Percentiles rank a stretch among this genome's conserved stretches.
These are phyloP conservation scores for Tamias sibiricus DNA, from an alignment of 2,113 vertebrate species.

Conservation along the genomic window DNA sequence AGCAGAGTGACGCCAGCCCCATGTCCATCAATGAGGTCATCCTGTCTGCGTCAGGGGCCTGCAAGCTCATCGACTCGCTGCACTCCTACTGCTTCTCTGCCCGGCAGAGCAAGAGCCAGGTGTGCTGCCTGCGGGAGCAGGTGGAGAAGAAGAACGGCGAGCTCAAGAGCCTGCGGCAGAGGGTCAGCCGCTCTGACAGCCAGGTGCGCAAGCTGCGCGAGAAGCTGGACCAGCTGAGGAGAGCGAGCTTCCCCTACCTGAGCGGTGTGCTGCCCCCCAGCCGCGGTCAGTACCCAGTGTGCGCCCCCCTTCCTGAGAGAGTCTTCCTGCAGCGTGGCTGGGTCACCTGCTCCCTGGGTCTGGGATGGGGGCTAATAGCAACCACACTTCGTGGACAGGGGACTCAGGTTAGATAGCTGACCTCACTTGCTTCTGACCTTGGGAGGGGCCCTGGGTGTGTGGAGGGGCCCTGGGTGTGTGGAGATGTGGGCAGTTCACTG, in stretches of 20 bases:
- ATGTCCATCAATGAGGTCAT: conserved; percentile 91
- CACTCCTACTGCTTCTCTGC: conserved; percentile 91
- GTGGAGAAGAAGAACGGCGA: conserved; percentile 87
- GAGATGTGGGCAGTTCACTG: too few relatives aligned
- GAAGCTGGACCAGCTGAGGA: conserved; percentile 87
- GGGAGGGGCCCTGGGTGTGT: neutral
- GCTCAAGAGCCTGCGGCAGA: conserved; percentile 85
- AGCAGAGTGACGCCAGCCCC: conserved; percentile 86
- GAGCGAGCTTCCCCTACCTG: conserved; percentile 83
- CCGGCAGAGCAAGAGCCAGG: conserved; percentile 87
- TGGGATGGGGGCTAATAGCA: accelerated
- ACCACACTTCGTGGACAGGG: accelerated
- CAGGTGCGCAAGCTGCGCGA: conserved; percentile 88
- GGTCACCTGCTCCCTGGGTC: accelerated
- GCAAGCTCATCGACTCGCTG: conserved; percentile 88
- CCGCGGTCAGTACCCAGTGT: conserved; percentile 86
- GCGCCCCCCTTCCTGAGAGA: neutral
- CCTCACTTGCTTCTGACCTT: too few relatives aligned
- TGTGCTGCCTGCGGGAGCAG: conserved; percentile 87
- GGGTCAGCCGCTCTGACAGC: conserved; percentile 87
- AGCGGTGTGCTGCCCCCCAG: conserved; percentile 85
- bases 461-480: too few relatives aligned
- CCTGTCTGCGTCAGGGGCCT: conserved; percentile 87
- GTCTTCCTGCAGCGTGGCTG: neutral
- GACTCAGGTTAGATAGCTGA: neutral